Evolutionary conservation across 2,797 vertebrate species (phyloP).

Genomic region (Bradypodion ventrale): DNA sequence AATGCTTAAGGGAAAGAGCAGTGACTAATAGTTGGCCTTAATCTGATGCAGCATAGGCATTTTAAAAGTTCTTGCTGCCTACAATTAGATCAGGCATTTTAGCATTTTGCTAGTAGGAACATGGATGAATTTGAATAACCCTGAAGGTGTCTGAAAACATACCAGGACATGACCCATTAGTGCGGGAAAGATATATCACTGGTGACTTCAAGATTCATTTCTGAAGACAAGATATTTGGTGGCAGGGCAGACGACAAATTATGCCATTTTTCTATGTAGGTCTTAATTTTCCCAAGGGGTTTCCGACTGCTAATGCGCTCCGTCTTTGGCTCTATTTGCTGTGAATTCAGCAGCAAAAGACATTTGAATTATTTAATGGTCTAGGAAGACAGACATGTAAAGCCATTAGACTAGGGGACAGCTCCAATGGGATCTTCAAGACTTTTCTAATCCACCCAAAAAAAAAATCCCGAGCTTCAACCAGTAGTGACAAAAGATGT

Average conservation of each 20-base stretch:
- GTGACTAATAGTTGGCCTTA: not conserved
- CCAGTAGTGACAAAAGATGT: not conserved
- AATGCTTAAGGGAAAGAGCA: not conserved
- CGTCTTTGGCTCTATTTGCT: slow-evolving; percentile 16
- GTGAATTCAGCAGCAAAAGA: slow-evolving; percentile 56
- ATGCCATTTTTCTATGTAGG: slow-evolving; percentile 43
- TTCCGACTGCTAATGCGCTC: slow-evolving; percentile 55
- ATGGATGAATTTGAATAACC: not conserved
- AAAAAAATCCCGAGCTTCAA: not conserved
- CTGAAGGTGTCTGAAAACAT: not conserved
- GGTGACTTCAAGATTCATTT: not conserved
- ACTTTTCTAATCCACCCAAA: slow-evolving; percentile 15
- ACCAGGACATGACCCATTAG: slow-evolving; percentile 1
- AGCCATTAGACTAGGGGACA: slow-evolving; percentile 52
- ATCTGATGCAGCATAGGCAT: not conserved
- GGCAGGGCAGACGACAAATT: slow-evolving; percentile 49
- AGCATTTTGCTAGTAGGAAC: not conserved
- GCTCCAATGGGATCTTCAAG: slow-evolving; percentile 19
- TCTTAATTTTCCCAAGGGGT: slow-evolving; percentile 35
- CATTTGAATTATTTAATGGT: slow-evolving; percentile 63
- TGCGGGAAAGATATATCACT: not conserved
- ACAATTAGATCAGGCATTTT: not conserved
- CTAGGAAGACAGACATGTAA: slow-evolving; percentile 39
- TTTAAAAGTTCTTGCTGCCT: not conserved
- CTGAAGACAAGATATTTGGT: slow-evolving; percentile 40